Percentiles rank a stretch among this genome's conserved stretches.
Conservation (phyloP, 2,113 vertebrate genomes). For the Myanophis thanlyinensis region DNA sequence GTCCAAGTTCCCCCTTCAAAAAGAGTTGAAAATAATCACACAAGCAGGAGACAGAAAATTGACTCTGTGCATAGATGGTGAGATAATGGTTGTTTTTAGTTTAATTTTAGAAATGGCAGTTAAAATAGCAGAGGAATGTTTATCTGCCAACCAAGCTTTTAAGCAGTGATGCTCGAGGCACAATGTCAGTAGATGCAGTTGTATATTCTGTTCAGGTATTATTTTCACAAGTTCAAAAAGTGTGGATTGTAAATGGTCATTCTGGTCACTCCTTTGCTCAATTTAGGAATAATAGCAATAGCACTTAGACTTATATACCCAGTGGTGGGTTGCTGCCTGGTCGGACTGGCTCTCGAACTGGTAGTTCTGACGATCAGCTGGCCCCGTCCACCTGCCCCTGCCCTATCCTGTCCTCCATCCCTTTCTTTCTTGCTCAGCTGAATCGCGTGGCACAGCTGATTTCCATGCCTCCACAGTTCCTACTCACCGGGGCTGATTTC, state of each 20-base stretch:
- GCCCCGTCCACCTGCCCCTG: no score
- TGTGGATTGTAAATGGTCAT: background rate
- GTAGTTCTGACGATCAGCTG: no score
- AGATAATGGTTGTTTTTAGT: conserved; percentile 44
- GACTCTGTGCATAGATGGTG: conserved; percentile 26
- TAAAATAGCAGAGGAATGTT: conserved; percentile 36
- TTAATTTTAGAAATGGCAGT: conserved; percentile 39
- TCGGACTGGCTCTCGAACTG: no score
- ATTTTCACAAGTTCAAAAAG: background rate
- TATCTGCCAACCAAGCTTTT: conserved; percentile 3
- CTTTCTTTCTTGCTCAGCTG: no score
- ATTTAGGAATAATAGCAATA: background rate
- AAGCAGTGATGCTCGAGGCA: background rate
- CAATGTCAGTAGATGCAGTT: background rate
- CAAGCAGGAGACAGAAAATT: conserved; percentile 49
- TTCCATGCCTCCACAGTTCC: no score
- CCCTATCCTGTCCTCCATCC: no score
- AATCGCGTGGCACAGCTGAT: no score
- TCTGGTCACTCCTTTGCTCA: background rate
- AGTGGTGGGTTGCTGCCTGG: no score
- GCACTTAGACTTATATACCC: background rate
- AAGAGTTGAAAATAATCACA: conserved; percentile 45
- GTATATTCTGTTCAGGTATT: background rate
- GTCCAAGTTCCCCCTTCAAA: conserved; percentile 41
- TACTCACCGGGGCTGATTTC: no score